phyloP scores from a whole-genome alignment of 2,113 vertebrate genomes.

The Oryzias celebensis region DNA sequence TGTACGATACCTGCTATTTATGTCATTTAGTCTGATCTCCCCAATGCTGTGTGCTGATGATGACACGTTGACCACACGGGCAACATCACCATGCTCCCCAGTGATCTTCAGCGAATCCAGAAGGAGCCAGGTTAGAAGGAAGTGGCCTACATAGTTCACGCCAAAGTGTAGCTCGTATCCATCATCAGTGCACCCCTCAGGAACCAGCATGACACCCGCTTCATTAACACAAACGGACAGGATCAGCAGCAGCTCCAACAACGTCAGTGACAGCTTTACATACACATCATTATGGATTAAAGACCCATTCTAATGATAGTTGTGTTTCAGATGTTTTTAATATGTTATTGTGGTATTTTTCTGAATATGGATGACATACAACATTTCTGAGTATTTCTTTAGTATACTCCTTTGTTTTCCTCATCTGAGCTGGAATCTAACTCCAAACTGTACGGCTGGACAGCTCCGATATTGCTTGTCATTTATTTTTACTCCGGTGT shows the following conservation, averaged over 20 bases:
- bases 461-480: too few relatives aligned
- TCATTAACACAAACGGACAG: constrained; percentile 10
- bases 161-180: constrained; percentile 88
- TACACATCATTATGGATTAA: neutral
- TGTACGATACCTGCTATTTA: constrained; percentile 79
- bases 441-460: too few relatives aligned
- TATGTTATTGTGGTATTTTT: too few relatives aligned
- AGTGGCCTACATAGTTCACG: constrained; percentile 90
- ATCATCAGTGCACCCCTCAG: constrained; percentile 80
- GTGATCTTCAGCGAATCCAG: constrained; percentile 80
- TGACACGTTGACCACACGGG: constrained; percentile 83
- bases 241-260: neutral
- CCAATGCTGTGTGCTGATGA: constrained; percentile 86
- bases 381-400: too few relatives aligned
- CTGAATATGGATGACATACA: too few relatives aligned
- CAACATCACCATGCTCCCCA: constrained; percentile 66
- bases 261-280: neutral
- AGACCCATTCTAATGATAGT: too few relatives aligned
- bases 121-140: constrained; percentile 87
- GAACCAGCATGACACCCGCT: constrained; percentile 91
- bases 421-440: too few relatives aligned
- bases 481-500: too few relatives aligned
- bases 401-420: too few relatives aligned
- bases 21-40: constrained; percentile 77
- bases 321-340: too few relatives aligned